A percentile compares a stretch with the other conserved stretches of the same genome.
These are phyloP conservation scores for Sycophaga agraensis DNA, from an alignment of 1,140 invertebrate species.

Conservation along the genomic window DNA sequence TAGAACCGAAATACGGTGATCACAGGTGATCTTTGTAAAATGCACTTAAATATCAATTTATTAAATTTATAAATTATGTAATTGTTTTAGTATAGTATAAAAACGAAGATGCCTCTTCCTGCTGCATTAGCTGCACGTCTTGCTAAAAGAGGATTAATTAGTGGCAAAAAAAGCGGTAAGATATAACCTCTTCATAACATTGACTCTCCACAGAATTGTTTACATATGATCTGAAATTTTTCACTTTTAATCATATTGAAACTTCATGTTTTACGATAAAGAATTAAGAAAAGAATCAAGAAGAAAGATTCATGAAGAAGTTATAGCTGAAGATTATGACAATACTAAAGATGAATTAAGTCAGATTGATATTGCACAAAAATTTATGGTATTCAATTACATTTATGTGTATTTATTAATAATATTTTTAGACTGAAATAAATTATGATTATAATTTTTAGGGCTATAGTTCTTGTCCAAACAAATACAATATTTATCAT, in stretches of 20 bases:
- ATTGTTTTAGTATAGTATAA: not conserved
- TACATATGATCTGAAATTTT: not conserved
- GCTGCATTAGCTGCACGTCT: slow-evolving; percentile 81
- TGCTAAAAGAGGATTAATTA: slow-evolving; percentile 79
- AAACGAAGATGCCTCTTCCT: slow-evolving; percentile 77
- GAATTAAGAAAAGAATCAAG: slow-evolving; percentile 51
- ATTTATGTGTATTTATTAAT: not conserved
- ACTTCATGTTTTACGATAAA: slow-evolving; percentile 32
- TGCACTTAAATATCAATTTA: too few relatives aligned
- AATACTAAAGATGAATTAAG: slow-evolving; percentile 51
- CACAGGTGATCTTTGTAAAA: too few relatives aligned
- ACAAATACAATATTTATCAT: slow-evolving; percentile 95
- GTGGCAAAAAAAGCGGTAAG: slow-evolving; percentile 54
- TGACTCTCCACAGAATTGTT: not conserved
- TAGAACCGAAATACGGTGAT: too few relatives aligned
- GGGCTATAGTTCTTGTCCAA: slow-evolving; percentile 85
- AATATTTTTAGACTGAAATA: slow-evolving; percentile 19
- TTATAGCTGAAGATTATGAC: slow-evolving; percentile 88
- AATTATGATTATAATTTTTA: slow-evolving; percentile 39
- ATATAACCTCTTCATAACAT: slow-evolving; percentile 21
- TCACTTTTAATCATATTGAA: slow-evolving; percentile 4
- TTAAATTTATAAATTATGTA: not conserved
- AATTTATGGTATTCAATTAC: slow-evolving; percentile 49
- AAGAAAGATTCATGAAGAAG: slow-evolving; percentile 71
- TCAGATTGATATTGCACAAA: slow-evolving; percentile 51